Evolutionary conservation across 2,113 vertebrate genomes (phyloP).

Genomic region (Hydrochoerus hydrochaeris): DNA sequence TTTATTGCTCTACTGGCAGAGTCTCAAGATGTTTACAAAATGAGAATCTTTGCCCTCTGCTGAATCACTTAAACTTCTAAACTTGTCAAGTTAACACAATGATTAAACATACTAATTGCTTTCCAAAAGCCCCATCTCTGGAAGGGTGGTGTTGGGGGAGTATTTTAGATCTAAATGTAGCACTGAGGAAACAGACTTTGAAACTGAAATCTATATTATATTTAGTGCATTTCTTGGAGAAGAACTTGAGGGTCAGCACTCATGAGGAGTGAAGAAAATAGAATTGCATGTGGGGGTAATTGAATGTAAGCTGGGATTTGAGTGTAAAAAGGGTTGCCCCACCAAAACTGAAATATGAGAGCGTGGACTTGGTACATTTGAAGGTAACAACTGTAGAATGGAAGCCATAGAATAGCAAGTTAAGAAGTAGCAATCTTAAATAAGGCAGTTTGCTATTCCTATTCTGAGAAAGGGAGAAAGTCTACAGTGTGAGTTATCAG

Average conservation of each 20-base stretch:
- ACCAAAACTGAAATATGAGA: not conserved
- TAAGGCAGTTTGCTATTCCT: not conserved
- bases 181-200: not conserved
- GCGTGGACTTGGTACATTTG: not conserved
- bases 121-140: not conserved
- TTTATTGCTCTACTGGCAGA: not conserved
- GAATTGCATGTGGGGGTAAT: not conserved
- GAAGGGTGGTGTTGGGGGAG: not conserved
- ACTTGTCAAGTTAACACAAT: not conserved
- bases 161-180: not conserved
- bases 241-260: not conserved
- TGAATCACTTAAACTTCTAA: not conserved
- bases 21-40: not conserved
- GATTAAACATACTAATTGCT: not conserved
- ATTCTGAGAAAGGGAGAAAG: accelerated
- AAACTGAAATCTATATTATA: not conserved
- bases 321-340: not conserved
- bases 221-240: not conserved
- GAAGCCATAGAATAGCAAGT: not conserved
- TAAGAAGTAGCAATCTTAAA: not conserved
- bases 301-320: not conserved
- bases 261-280: not conserved
- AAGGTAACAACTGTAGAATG: not conserved
- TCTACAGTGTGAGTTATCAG: not conserved
- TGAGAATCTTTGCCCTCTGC: not conserved